Evolutionary conservation across 64 coral and sea anemone species (phyloP).

Genomic region (Cladopsammia gracilis): DNA sequence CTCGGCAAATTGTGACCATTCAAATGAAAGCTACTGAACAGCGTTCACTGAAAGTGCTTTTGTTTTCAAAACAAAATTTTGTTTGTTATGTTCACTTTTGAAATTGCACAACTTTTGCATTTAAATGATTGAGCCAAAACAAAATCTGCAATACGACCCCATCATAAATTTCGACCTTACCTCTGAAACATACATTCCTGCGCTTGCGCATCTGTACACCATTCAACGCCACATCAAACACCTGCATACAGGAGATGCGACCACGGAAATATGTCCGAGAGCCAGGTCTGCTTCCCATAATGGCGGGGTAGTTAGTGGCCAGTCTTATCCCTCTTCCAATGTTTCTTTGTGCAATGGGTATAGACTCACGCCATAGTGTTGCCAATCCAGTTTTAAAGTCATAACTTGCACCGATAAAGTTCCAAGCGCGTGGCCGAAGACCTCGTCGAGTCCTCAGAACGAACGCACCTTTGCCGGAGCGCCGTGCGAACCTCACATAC

Average conservation of each 20-base stretch:
- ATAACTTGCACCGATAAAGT: slow-evolving; percentile 83
- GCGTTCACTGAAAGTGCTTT: too few species aligned
- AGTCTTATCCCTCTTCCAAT: slow-evolving; percentile 62
- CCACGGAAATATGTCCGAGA: slow-evolving; percentile 49
- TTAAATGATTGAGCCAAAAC: not conserved
- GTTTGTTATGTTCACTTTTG: too few species aligned
- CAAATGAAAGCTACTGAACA: too few species aligned
- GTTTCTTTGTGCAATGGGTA: slow-evolving; percentile 52
- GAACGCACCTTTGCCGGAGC: slow-evolving; percentile 8
- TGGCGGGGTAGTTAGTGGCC: slow-evolving; percentile 70
- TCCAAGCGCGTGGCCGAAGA: slow-evolving; percentile 54
- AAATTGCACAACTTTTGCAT: too few species aligned
- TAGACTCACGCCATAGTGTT: slow-evolving; percentile 69
- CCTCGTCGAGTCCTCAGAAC: slow-evolving; percentile 30
- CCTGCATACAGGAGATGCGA: slow-evolving; percentile 81
- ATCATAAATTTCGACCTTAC: not conserved
- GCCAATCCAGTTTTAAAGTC: slow-evolving; percentile 60
- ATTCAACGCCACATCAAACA: slow-evolving; percentile 77
- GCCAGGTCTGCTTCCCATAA: slow-evolving; percentile 65
- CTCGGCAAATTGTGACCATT: too few species aligned
- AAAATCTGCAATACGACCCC: too few species aligned
- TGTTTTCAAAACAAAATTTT: too few species aligned
- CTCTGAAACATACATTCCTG: slow-evolving; percentile 78
- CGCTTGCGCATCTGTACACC: slow-evolving; percentile 71
- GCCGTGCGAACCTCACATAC: slow-evolving; percentile 39